These are phyloP conservation scores for Epinephelus lanceolatus DNA, from an alignment of 2,113 vertebrate genomes.

Conservation along the genomic window DNA sequence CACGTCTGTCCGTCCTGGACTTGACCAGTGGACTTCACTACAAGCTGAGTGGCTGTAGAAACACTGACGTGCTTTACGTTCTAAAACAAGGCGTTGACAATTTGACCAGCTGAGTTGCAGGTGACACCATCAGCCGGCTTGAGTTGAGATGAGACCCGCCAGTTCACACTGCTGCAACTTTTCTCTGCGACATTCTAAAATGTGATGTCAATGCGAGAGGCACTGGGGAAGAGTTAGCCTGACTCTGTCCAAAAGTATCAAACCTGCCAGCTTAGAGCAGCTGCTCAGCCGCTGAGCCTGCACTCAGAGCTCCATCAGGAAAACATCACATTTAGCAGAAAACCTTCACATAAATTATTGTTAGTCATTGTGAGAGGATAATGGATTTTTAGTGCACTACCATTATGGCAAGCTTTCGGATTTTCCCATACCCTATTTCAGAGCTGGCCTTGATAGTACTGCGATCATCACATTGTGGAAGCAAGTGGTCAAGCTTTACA, in stretches of 20 bases:
- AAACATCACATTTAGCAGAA: constrained; percentile 41
- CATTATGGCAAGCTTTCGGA: constrained; percentile 30
- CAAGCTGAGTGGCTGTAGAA: no score
- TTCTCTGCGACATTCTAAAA: no score
- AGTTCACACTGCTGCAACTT: no score
- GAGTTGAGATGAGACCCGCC: no score
- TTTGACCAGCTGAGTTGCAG: no score
- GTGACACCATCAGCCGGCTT: no score
- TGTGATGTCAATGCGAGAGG: no score
- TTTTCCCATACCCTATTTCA: constrained; percentile 40
- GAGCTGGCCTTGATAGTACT: constrained; percentile 17
- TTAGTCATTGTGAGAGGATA: constrained; percentile 52
- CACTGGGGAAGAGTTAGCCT: not conserved
- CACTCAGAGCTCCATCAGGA: constrained; percentile 34
- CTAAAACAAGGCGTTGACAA: no score
- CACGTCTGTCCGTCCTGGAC: no score
- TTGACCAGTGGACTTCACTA: no score
- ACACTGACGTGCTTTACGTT: no score
- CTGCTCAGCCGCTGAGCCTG: constrained; percentile 32
- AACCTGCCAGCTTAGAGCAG: not conserved
- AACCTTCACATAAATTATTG: constrained; percentile 59
- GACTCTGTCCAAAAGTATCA: not conserved
- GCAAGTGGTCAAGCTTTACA: not conserved
- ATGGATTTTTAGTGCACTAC: constrained; percentile 62
- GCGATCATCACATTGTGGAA: constrained; percentile 32